Base-by-base conservation (phyloP, 2,797 vertebrate genomes). In the Clamator glandarius region DNA sequence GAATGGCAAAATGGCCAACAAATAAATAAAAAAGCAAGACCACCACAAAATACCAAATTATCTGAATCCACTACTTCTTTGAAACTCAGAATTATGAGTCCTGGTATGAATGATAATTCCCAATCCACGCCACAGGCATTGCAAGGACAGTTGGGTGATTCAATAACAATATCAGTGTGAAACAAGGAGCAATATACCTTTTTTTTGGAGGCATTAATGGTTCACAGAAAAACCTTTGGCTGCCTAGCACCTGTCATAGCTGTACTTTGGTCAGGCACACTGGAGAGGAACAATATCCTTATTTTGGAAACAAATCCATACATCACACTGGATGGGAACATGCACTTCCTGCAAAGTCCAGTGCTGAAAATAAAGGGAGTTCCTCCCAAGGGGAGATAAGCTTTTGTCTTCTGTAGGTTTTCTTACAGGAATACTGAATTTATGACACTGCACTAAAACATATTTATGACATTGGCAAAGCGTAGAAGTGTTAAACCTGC, bases 401-500 rank as follows among this genome's bases (percentile, higher is more conserved):
- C 11, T 82, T 84, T n/a, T 48, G 26, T 69, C 44, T 19, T 58
- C 39, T 8, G 11, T 3, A 50, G 9, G 15, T 68, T 77, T 77
- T 61, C 75, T 74, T 66, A 80, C 6, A 28, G 33, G 52, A 86
- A 33, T 12, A 48, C 3, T 11, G 28, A 84, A 67, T 50, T 82
- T 82, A n/a, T 46, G 77, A 76, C 33, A 76, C 24, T 18, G 20
- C 59, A 59, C 39, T 70, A 58, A 73, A 88, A 63, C 11, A 31
- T 19, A 57, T 36, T 93, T 89, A 76, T n/a, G 24, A 21, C 36
- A 76, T 1, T 5, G 7, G 23, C 12, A 25, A 70, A 68, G 21
- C 6, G 2, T 14, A 8, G 9, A 84, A 76, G 51, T 1, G 7
- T 15, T 12, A 20, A 75, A 55, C 0, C 0, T 16, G 14, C 35